A percentile compares a stretch with the other conserved stretches of the same genome.
Evolutionary conservation across 1,140 invertebrate species (phyloP).

Genomic region (Brachionus sp.): DNA sequence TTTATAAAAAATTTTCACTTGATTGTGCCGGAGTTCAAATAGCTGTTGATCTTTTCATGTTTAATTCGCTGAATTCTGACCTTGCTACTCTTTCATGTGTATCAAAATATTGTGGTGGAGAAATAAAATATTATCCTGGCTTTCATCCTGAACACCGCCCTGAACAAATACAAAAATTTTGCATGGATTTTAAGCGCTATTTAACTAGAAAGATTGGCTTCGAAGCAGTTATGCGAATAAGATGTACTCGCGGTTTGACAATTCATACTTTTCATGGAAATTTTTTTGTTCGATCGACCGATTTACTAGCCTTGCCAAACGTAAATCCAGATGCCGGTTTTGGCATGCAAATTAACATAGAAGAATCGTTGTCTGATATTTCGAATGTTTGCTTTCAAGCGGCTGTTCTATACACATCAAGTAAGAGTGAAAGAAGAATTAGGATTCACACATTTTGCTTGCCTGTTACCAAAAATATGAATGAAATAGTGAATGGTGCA

Average conservation of each 20-base stretch:
- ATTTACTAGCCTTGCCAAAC: slow-evolving; percentile 90
- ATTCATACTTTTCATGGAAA: slow-evolving; percentile 99
- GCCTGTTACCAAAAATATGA: slow-evolving; percentile 76
- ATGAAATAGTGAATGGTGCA: slow-evolving; percentile 82
- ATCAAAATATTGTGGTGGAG: slow-evolving; percentile 90
- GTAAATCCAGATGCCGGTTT: slow-evolving; percentile 96
- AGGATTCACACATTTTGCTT: slow-evolving; percentile 93
- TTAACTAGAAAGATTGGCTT: slow-evolving; percentile 94
- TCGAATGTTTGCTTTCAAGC: slow-evolving; percentile 94
- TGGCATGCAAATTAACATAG: slow-evolving; percentile 92
- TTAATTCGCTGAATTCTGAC: slow-evolving; percentile 89
- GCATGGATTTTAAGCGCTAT: slow-evolving; percentile 78
- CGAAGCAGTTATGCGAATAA: slow-evolving; percentile 94
- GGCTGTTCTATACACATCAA: slow-evolving; percentile 89
- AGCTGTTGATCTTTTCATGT: slow-evolving; percentile 87
- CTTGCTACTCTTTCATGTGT: slow-evolving; percentile 68
- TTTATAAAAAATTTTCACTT: slow-evolving; percentile 91
- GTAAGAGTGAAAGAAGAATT: slow-evolving; percentile 83
- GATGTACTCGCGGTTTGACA: slow-evolving; percentile 81
- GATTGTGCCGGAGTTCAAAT: slow-evolving; percentile 95
- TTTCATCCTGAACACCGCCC: slow-evolving; percentile 71
- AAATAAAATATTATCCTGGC: slow-evolving; percentile 84
- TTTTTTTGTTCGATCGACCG: slow-evolving; percentile 96
- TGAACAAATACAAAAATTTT: slow-evolving; percentile 71
- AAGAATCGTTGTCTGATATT: slow-evolving; percentile 80